Conservation (phyloP, 2,113 vertebrate species). For the Jacana jacana region DNA sequence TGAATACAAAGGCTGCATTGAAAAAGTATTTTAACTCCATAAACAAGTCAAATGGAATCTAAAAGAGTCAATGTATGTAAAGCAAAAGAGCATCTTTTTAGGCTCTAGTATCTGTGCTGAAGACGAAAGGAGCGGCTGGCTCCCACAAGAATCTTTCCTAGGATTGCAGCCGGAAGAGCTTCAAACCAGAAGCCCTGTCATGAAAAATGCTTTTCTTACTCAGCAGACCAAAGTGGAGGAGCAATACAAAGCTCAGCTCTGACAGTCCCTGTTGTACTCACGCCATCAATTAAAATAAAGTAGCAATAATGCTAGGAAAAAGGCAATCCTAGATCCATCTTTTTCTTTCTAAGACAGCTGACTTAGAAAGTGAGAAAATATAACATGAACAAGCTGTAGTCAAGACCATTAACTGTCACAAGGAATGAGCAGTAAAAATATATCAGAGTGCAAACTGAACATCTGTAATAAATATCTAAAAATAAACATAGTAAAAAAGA, state of each 20-base stretch:
- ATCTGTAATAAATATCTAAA: conserved; percentile 4
- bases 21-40: not conserved
- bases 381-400: not conserved
- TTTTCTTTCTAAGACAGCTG: not conserved
- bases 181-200: not conserved
- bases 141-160: not conserved
- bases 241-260: conserved; percentile 10
- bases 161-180: not conserved
- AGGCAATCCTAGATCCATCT: not conserved
- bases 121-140: not conserved
- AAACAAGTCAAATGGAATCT: not conserved
- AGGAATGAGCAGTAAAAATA: conserved; percentile 6
- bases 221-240: not conserved
- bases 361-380: not conserved
- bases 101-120: not conserved
- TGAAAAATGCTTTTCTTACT: conserved; percentile 8
- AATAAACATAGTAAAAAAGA: not conserved
- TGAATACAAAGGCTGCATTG: not conserved
- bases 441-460: not conserved
- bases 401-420: conserved; percentile 31
- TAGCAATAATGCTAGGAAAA: not conserved
- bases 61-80: not conserved
- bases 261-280: not conserved
- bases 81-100: not conserved
- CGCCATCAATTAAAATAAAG: conserved; percentile 31